These are phyloP conservation scores for Timema cristinae DNA, from an alignment of 2,888 invertebrate genomes.

Conservation along the genomic window DNA sequence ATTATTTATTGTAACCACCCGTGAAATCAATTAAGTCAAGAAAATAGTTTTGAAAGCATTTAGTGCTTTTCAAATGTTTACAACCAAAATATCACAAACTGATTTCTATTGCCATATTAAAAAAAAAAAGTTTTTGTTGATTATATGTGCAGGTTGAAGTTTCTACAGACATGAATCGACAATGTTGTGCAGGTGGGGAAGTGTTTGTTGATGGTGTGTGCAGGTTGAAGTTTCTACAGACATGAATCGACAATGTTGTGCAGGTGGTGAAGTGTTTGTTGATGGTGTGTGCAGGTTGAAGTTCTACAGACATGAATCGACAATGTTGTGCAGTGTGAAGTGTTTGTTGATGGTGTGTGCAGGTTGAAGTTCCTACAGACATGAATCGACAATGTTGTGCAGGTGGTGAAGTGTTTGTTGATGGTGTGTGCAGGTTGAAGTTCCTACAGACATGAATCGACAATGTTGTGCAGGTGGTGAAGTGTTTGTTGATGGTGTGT, in stretches of 20 bases:
- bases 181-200: no score
- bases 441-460: conserved; percentile 83
- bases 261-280: no score
- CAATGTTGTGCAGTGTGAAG: conserved; percentile 59
- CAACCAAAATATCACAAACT: no score
- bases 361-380: conserved; percentile 75
- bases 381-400: conserved; percentile 88
- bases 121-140: no score
- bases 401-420: no score
- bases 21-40: no score
- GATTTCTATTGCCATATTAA: no score
- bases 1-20: no score
- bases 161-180: conserved; percentile 80
- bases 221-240: conserved; percentile 73
- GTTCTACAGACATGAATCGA: conserved; percentile 83
- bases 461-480: no score
- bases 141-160: conserved; percentile 48
- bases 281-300: conserved; percentile 53
- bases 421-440: conserved; percentile 44
- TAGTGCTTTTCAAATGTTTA: no score
- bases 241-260: conserved; percentile 87
- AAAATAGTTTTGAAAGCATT: no score
- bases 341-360: conserved; percentile 29
- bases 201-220: conserved; percentile 22
- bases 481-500: conserved; percentile 22